These are phyloP conservation scores for Oncopodura yosiiana DNA, from an alignment of 1,140 invertebrate genomes.

Conservation along the genomic window DNA sequence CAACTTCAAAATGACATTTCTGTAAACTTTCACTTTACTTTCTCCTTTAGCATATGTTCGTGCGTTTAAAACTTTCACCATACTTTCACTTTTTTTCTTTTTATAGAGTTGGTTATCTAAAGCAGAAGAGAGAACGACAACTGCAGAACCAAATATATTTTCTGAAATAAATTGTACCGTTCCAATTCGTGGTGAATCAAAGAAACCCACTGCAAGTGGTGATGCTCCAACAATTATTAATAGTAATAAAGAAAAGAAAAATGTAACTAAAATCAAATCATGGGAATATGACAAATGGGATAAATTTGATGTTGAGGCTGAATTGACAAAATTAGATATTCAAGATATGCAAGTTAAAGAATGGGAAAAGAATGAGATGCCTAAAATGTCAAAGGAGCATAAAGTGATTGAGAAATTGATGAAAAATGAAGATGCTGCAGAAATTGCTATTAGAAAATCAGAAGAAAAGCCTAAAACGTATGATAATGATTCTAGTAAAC, in stretches of 20 bases:
- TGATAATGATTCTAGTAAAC: neutral
- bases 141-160: no score
- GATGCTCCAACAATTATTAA: conserved; percentile 38
- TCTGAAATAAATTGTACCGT: no score
- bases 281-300: conserved; percentile 56
- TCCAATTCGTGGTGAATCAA: no score
- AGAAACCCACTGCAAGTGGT: neutral
- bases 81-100: no score
- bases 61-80: no score
- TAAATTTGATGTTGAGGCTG: conserved; percentile 57
- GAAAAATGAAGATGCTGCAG: conserved; percentile 16
- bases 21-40: no score
- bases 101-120: no score
- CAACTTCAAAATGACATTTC: conserved; percentile 42
- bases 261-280: conserved; percentile 39
- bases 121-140: no score
- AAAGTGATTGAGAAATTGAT: conserved; percentile 15
- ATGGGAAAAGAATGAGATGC: conserved; percentile 19
- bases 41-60: no score
- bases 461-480: neutral
- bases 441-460: neutral
- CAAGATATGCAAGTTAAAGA: conserved; percentile 40
- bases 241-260: conserved; percentile 29
- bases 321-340: conserved; percentile 54
- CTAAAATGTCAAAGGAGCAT: conserved; percentile 20